Evolutionary conservation across 2,797 vertebrate species (phyloP), one percentile per base, ranked within the genome.

Genomic region (Clarias laeviceps): DNA sequence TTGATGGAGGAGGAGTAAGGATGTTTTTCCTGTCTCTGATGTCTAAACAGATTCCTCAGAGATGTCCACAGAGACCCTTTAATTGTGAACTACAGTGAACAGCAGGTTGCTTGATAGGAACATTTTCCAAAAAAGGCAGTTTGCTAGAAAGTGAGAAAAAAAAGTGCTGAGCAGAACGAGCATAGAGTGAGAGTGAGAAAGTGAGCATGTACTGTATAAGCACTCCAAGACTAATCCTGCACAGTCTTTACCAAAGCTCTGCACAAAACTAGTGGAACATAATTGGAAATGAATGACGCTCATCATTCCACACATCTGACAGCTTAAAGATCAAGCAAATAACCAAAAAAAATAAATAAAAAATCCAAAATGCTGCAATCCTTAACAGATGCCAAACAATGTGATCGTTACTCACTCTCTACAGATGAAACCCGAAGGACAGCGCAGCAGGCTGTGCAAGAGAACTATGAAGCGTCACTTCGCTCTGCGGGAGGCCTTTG

Each of bases 401-500:
- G 59, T 6, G 1, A 79, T 74, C 34, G n/a, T 40, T 73, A 87
- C 87, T 87, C 80, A 86, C 86, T 86, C 70, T 86, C 54, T 64
- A 68, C 2, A 7, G 45, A 78, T 65, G 82, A 76, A 79, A 59
- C 22, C 22, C 29, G 22, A 27, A 73, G 79, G 64, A 64, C 37
- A 50, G 24, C 68, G 34, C 37, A 56, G 86, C 64, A 79, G 79
- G 29, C 65, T 81, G 59, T 74, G 40, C n/a, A 70, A 69, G 37
- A 68, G 73, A 56, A 37, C 70, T 59, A 69, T 88, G 85, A 87
- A 86, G 86, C 68, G 14, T 57, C 32, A n/a, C 87, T 78, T 83
- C 59, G 24, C 88, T 76, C 86, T 80, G 82, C 84, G 69, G 89
- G 90, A 88, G 90, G 88, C 77, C 87, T 91, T 90, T 91, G 91